These are phyloP conservation scores for Vimba vimba DNA, from an alignment of 2,113 vertebrate genomes.

Conservation along the genomic window DNA sequence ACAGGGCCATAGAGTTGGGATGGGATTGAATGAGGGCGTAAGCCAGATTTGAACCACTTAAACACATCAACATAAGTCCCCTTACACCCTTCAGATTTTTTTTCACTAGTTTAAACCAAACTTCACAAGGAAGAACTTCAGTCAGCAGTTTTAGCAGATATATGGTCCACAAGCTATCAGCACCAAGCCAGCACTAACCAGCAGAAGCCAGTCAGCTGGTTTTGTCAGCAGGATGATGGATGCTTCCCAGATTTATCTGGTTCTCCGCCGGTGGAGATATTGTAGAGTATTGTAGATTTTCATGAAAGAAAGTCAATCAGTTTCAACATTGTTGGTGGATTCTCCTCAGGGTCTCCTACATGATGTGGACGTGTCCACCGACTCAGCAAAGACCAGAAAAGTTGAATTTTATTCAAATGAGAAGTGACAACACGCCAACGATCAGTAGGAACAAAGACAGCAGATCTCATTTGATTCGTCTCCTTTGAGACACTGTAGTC, in stretches of 20 bases:
- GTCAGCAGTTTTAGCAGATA: not conserved
- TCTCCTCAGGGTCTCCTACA: not conserved
- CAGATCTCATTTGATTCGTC: not conserved
- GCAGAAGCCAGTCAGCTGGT: not conserved
- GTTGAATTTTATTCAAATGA: not conserved
- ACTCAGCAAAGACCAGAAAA: not conserved
- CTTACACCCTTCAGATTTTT: not conserved
- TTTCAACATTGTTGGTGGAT: not conserved
- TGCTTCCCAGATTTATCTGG: not conserved
- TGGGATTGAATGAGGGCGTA: not conserved
- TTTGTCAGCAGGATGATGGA: slow-evolving; percentile 14
- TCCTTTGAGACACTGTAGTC: not conserved
- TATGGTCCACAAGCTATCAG: not conserved
- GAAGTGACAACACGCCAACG: not conserved
- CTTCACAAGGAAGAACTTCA: not conserved
- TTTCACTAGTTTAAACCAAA: not conserved
- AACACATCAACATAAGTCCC: not conserved
- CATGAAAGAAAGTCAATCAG: not conserved
- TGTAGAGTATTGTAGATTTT: not conserved
- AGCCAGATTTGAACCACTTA: not conserved
- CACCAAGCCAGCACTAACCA: not conserved
- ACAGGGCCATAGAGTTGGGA: not conserved
- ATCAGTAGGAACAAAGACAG: not conserved
- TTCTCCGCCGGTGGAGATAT: not conserved
- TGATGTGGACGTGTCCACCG: not conserved